These are phyloP conservation scores for Anguilla anguilla DNA, from an alignment of 2,797 vertebrate genomes.

Conservation along the genomic window DNA sequence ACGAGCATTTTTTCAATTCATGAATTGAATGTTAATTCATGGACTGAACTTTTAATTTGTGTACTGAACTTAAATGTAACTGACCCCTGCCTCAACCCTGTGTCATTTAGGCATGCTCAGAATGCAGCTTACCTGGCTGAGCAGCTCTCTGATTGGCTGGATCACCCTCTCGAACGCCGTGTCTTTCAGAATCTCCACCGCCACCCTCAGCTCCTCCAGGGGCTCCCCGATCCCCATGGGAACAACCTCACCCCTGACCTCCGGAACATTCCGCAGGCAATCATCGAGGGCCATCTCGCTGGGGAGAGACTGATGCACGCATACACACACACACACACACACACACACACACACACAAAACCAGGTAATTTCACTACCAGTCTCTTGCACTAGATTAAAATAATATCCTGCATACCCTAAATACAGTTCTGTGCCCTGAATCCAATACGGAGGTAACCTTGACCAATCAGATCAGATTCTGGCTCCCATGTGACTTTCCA, in stretches of 20 bases:
- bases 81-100: neutral
- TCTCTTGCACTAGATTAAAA: neutral
- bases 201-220: conserved; percentile 56
- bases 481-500: neutral
- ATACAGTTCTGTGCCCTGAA: neutral
- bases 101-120: neutral
- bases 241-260: neutral
- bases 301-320: neutral
- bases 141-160: conserved; percentile 33
- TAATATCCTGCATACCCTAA: neutral
- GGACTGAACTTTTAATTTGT: neutral
- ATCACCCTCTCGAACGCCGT: conserved; percentile 56
- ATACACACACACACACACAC: neutral
- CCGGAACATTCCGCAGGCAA: conserved; percentile 41
- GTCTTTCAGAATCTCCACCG: conserved; percentile 61
- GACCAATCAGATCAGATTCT: neutral
- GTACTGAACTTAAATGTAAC: neutral
- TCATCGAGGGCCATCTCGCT: conserved; percentile 17
- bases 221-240: conserved; percentile 43
- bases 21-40: neutral
- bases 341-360: neutral
- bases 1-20: no score
- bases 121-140: conserved; percentile 43
- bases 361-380: neutral
- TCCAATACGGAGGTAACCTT: neutral